Evolutionary conservation across 2,888 invertebrate genomes (phyloP), one percentile per base, ranked within the genome.

Genomic region (Polydrusus pterygomalis): DNA sequence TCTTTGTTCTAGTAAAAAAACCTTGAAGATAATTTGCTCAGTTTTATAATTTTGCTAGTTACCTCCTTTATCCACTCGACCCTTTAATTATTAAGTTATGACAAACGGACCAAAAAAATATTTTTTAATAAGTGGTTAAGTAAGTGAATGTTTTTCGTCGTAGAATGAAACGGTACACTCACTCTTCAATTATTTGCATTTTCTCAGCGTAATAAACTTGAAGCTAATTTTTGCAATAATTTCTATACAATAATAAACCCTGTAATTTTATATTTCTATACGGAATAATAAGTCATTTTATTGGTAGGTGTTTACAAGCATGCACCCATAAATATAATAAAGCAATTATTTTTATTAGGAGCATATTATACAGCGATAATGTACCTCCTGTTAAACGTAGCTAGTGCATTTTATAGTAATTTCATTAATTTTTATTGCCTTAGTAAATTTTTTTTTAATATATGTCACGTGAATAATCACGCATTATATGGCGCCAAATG

Each of bases 251-350:
- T 64, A 47, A 47, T 30, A 47, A 45, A 47, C 45, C 45, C 47
- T 30, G 17, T 47, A 47, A 47, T 64, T 64, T 45, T 63, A 63
- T 63, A 20, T 45, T 3, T 13, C 25, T 47, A 25, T 47, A n/a
- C n/a, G 25, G 47, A 64, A 47, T 47, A 64, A 47, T 64, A n/a
- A 64, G 49, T 49, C 34, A 64, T 64, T 49, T 64, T 30, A 64
- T 64, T 49, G 47, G 64, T 64, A 10, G 49, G 64, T 64, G 30
- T 49, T 34, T 49, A n/a, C 47, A 64, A 18, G 49, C 15, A 49
- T 49, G 34, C 6, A 49, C 11, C 64, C 0, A 49, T 64, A 47
- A 64, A 64, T 64, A 15, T 15, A 49, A 64, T 49, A 63, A 45
- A 15, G 63, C 30, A 45, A 63, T 45, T 45, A 45, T 63, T 38